A percentile compares a stretch with the other conserved stretches of the same genome.
Conservation (phyloP, 2,888 invertebrate species). For the Lepidonotus clava region DNA sequence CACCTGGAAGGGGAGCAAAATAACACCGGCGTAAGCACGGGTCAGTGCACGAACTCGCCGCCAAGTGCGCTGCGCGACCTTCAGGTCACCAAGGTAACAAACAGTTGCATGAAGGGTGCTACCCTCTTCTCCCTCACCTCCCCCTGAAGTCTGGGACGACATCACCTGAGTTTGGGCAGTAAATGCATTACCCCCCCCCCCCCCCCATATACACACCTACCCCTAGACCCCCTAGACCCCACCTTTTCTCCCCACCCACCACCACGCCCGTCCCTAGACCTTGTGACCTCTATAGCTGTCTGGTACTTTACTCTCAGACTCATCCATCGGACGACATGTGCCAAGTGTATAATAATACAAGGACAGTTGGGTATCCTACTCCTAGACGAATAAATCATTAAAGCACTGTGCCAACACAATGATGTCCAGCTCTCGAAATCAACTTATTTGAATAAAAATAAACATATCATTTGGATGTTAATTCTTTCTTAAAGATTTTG, state of each 20-base stretch:
- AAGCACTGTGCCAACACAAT: too few relatives aligned
- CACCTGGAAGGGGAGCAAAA: conserved; percentile 19
- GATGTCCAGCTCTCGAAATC: too few relatives aligned
- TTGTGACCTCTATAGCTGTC: neutral
- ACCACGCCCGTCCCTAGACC: neutral
- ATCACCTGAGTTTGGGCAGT: too few relatives aligned
- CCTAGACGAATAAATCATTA: too few relatives aligned
- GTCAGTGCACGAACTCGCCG: neutral
- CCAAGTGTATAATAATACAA: too few relatives aligned
- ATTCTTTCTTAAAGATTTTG: too few relatives aligned
- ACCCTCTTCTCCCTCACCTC: neutral
- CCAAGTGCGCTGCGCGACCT: conserved; percentile 7
- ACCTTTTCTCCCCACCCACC: neutral
- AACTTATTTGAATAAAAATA: too few relatives aligned
- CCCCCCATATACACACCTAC: neutral
- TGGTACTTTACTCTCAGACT: too few relatives aligned
- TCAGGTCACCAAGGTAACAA: neutral
- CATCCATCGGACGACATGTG: too few relatives aligned
- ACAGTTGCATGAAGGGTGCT: neutral
- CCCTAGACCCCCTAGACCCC: neutral
- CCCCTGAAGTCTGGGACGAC: too few relatives aligned
- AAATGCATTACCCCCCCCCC: neutral
- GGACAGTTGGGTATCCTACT: too few relatives aligned
- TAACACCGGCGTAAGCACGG: neutral
- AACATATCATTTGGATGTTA: too few relatives aligned